Evolutionary conservation across 2,113 vertebrate species (phyloP).

Genomic region (Coregonus clupeaformis): DNA sequence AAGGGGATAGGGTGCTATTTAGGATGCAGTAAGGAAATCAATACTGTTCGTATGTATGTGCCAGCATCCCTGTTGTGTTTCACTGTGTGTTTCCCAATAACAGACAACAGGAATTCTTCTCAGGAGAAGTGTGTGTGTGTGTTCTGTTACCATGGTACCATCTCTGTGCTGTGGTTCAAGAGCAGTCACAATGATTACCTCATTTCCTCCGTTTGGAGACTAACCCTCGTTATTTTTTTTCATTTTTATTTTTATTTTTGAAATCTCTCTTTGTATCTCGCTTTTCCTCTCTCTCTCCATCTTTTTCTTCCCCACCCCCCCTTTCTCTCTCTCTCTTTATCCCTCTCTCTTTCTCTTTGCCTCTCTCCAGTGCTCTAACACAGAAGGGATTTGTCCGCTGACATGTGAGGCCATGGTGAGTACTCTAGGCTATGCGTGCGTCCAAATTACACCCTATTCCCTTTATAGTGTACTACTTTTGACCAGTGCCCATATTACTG

Average conservation of each 20-base stretch:
- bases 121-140: no score
- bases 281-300: background rate
- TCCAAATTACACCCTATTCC: background rate
- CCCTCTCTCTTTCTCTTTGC: background rate
- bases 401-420: constrained; percentile 63
- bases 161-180: no score
- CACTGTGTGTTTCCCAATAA: no score
- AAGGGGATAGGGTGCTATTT: no score
- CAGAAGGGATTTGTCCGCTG: constrained; percentile 64
- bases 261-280: background rate
- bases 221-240: no score
- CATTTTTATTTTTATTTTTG: background rate
- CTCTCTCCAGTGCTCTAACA: constrained; percentile 53
- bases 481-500: background rate
- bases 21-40: no score
- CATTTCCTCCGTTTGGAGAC: background rate
- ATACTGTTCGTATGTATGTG: no score
- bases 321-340: background rate
- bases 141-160: no score
- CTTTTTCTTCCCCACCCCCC: background rate
- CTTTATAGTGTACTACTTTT: background rate
- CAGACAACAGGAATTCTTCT: no score
- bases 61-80: no score
- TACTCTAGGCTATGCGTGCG: background rate
- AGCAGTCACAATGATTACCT: background rate